Conservation (phyloP, 2,797 vertebrate genomes). For the Dipus sagitta region DNA sequence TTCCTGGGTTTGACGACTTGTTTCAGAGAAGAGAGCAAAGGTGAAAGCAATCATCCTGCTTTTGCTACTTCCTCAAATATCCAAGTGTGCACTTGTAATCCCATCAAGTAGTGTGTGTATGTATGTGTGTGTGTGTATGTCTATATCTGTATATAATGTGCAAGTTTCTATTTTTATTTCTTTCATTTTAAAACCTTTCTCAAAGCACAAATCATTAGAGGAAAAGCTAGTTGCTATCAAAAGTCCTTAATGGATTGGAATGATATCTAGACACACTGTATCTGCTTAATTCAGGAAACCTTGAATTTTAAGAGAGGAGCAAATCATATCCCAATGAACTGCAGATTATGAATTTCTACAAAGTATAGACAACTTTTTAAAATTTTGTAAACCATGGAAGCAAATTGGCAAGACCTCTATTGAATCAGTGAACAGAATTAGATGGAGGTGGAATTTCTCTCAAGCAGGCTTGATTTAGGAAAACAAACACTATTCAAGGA, state of each 20-base stretch:
- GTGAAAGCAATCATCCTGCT: no score
- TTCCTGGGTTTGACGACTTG: background rate
- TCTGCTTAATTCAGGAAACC: constrained; percentile 84
- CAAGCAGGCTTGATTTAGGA: constrained; percentile 74
- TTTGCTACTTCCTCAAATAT: background rate
- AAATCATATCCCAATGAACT: constrained; percentile 68
- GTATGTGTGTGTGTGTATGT: background rate
- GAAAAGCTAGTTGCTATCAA: constrained; percentile 86
- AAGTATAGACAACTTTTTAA: constrained; percentile 16
- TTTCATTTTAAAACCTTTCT: constrained; percentile 85
- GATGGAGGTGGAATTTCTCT: constrained; percentile 69
- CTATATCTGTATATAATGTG: background rate
- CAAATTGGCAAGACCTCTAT: constrained; percentile 59
- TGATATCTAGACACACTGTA: constrained; percentile 79
- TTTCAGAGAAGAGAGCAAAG: background rate
- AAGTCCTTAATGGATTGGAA: constrained; percentile 85
- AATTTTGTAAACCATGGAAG: constrained; percentile 64
- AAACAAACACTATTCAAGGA: constrained; percentile 85
- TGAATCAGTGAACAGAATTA: constrained; percentile 68
- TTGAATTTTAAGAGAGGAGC: constrained; percentile 76
- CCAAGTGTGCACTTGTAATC: background rate
- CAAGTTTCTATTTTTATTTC: constrained; percentile 74
- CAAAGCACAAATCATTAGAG: constrained; percentile 84
- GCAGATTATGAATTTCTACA: constrained; percentile 70
- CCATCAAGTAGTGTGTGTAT: background rate